Evolutionary conservation across 2,888 invertebrate species (phyloP).

Genomic region (Drosophila demipolita): DNA sequence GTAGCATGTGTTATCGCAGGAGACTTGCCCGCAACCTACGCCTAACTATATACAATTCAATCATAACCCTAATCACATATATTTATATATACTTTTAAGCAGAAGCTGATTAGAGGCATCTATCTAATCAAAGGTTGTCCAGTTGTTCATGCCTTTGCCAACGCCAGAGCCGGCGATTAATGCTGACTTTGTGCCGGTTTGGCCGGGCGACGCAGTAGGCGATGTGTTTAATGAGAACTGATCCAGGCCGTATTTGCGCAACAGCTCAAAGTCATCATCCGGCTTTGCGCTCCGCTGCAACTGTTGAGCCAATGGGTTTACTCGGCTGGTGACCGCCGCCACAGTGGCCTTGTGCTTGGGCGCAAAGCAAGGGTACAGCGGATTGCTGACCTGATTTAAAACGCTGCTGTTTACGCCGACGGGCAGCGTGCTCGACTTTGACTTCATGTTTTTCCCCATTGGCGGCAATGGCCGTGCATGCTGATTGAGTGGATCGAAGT

Average conservation of each 20-base stretch:
- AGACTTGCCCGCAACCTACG: conserved; percentile 29
- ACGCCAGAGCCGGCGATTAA: conserved; percentile 53
- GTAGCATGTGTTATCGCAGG: conserved; percentile 41
- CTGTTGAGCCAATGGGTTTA: conserved; percentile 68
- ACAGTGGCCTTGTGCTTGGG: conserved; percentile 82
- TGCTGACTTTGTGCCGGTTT: conserved; percentile 33
- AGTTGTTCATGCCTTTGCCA: conserved; percentile 81
- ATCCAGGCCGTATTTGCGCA: conserved; percentile 85
- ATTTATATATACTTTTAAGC: conserved; percentile 67
- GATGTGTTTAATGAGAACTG: conserved; percentile 82
- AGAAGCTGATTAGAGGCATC: neutral
- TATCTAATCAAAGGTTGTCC: conserved; percentile 84
- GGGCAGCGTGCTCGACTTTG: conserved; percentile 83
- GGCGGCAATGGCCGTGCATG: conserved; percentile 85
- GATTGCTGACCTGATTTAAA: conserved; percentile 82
- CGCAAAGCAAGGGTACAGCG: conserved; percentile 86
- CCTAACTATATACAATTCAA: conserved; percentile 56
- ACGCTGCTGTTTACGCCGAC: conserved; percentile 62
- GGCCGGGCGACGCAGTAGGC: conserved; percentile 42
- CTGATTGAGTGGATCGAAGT: conserved; percentile 88
- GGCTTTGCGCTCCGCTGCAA: conserved; percentile 62
- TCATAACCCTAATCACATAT: conserved; percentile 71
- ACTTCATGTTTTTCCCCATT: conserved; percentile 39
- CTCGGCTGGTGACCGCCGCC: conserved; percentile 57
- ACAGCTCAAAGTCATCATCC: conserved; percentile 84